Percentiles rank a stretch among this genome's conserved stretches.
These are phyloP conservation scores for Pipistrellus nathusii DNA, from an alignment of 2,797 vertebrate genomes.

Conservation along the genomic window DNA sequence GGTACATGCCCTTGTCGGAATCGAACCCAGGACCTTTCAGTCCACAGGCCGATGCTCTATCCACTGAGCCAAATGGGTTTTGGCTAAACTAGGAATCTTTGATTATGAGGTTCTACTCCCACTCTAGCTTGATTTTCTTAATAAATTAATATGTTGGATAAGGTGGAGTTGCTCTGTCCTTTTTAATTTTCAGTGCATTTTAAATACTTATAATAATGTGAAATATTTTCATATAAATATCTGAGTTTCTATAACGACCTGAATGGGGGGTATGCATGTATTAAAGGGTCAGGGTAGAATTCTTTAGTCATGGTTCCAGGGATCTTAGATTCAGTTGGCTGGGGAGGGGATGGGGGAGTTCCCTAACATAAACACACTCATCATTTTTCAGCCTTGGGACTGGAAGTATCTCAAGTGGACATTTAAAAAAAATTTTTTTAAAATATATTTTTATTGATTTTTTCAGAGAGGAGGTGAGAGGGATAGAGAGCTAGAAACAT, in stretches of 20 bases:
- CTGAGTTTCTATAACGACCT: background rate
- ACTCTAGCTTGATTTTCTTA: constrained; percentile 16
- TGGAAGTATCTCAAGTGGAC: background rate
- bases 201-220: constrained; percentile 19
- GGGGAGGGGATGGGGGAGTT: background rate
- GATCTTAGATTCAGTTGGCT: background rate
- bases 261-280: background rate
- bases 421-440: too few relatives aligned
- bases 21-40: too few relatives aligned
- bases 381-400: background rate
- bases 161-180: background rate
- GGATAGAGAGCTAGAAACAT: too few relatives aligned
- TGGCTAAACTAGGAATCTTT: constrained; percentile 14
- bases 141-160: background rate
- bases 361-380: background rate
- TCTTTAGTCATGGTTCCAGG: background rate
- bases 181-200: constrained; percentile 47
- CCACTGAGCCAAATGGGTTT: too few relatives aligned
- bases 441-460: too few relatives aligned
- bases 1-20: too few relatives aligned
- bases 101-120: background rate
- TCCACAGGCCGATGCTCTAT: too few relatives aligned
- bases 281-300: background rate
- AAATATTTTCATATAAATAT: background rate
- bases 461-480: too few relatives aligned